These are phyloP conservation scores for Mormyrus proboscirostris DNA, from an alignment of 2,797 vertebrate genomes.

Conservation along the genomic window DNA sequence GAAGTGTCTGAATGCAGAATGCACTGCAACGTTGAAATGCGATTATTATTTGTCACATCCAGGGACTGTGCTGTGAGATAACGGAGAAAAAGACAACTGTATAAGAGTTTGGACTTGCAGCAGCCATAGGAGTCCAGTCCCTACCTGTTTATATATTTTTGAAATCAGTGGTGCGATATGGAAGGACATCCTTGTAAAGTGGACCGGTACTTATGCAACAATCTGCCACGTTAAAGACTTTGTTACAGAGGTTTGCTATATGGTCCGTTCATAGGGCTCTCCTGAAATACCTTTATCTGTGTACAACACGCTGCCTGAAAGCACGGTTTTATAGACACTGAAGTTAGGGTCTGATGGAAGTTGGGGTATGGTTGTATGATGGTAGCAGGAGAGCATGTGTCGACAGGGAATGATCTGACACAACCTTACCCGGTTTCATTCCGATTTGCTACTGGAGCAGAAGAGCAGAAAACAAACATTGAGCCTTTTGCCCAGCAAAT, in stretches of 20 bases:
- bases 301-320: slow-evolving; percentile 69
- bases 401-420: slow-evolving; percentile 34
- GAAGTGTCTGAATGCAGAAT: background rate
- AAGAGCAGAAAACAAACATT: slow-evolving; percentile 30
- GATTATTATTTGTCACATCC: slow-evolving; percentile 6
- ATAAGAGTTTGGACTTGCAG: background rate
- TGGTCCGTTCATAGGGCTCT: slow-evolving; percentile 52
- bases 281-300: slow-evolving; percentile 61
- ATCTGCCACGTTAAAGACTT: slow-evolving; percentile 54
- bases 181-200: slow-evolving; percentile 53
- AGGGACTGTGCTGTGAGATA: background rate
- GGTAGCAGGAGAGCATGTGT: slow-evolving; percentile 51
- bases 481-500: slow-evolving; percentile 19
- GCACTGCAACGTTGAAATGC: background rate
- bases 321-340: slow-evolving; percentile 42
- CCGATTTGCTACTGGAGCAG: slow-evolving; percentile 38
- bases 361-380: slow-evolving; percentile 39
- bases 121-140: background rate
- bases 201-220: slow-evolving; percentile 65
- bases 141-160: slow-evolving; percentile 1
- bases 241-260: slow-evolving; percentile 45
- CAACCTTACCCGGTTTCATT: slow-evolving; percentile 34
- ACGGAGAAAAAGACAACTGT: background rate
- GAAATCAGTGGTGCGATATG: slow-evolving; percentile 46
- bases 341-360: slow-evolving; percentile 35